These are phyloP conservation scores for Ichneumon xanthorius DNA, from an alignment of 2,888 invertebrate genomes.

Conservation along the genomic window DNA sequence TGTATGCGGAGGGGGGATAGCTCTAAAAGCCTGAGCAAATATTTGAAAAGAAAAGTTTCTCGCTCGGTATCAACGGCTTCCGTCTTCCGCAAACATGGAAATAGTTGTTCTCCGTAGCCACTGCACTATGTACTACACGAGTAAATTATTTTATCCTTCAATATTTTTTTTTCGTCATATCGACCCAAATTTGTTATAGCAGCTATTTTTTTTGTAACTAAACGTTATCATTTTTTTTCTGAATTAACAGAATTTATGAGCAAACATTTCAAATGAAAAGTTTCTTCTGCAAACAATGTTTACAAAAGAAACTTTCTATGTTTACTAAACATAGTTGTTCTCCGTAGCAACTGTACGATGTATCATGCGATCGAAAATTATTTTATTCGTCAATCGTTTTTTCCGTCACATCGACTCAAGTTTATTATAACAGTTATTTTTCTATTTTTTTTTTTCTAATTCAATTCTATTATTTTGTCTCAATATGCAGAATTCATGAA, in stretches of 20 bases:
- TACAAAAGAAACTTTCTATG: too few species aligned
- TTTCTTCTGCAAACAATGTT: too few species aligned
- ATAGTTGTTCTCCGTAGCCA: background rate
- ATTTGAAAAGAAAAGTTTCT: constrained; percentile 47
- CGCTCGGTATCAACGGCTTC: constrained; percentile 4
- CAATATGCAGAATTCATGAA: constrained; percentile 84
- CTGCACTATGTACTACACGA: background rate
- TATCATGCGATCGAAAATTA: too few species aligned
- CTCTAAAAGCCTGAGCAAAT: constrained; percentile 28
- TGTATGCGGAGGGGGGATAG: background rate
- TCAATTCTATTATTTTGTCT: background rate
- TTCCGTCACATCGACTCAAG: background rate
- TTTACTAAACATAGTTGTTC: background rate
- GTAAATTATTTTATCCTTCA: background rate
- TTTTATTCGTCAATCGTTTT: background rate
- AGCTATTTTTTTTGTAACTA: too few species aligned
- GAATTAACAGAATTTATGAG: too few species aligned
- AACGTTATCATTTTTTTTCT: too few species aligned
- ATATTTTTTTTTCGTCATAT: background rate
- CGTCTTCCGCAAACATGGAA: background rate
- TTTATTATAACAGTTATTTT: background rate
- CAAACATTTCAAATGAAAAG: too few species aligned
- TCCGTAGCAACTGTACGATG: background rate
- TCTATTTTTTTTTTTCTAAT: background rate
- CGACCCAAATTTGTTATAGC: background rate